Evolutionary conservation across 2,888 invertebrate genomes (phyloP), one percentile per base, ranked within the genome.

Genomic region (Chesias legatella): DNA sequence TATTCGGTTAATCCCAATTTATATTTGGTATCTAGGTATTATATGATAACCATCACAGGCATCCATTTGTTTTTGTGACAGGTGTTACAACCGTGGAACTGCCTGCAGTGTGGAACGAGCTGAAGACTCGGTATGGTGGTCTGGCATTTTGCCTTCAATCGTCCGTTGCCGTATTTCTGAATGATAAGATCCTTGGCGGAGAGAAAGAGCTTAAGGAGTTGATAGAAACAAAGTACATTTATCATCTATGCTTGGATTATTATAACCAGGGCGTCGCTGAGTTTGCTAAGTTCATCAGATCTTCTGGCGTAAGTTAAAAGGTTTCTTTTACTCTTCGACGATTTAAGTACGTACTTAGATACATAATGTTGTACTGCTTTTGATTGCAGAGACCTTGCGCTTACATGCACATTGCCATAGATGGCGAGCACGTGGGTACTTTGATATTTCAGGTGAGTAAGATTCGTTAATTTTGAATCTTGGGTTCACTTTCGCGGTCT

Each of bases 381-480:
- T 2, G n/a, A 7, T 90, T 90, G 55, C 75, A 92, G 91, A 84
- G 90, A 58, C 84, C 89, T 22, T 86, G 80, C 56, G 89, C 83
- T 1, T 91, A 89, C 56, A 74, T 92, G 56, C 89, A 89, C 29
- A 77, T 92, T 50, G 68, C 85, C 2, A 79, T 90, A 34, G 66
- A 90, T 52, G 63, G 63, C 8, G 55, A 66, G 25, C 62, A 74
- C 9, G 66, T 86, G 27, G 92, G 92, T 26, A 79, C 89, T 0
- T 56, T 92, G 55, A 77, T 91, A 46, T 91, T 92, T 61, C 86
- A 90, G 90, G 91, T 91, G 79, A 81, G 73, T 22, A 11, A 9
- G 7, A 7, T 20, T 10, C 7, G 11, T 29, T 7, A 3, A n/a
- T 20, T 21, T 8, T 17, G 8, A 1, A 6, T 4, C 1, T 20